Evolutionary conservation across 2,113 vertebrate genomes (phyloP).

Genomic region (Dissostichus mawsoni): DNA sequence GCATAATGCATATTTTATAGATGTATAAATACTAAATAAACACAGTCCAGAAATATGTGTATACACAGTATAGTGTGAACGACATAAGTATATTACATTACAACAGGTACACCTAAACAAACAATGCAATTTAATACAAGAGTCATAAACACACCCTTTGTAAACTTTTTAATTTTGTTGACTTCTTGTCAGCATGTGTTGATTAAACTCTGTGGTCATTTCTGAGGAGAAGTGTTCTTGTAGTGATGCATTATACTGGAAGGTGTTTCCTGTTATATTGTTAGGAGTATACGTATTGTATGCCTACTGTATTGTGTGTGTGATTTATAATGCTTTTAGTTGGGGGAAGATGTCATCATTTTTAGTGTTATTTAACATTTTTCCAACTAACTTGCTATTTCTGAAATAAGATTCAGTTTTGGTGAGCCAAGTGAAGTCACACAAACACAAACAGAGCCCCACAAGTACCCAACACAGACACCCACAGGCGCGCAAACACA

Average conservation of each 20-base stretch:
- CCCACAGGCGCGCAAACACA: neutral
- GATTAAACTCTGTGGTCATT: constrained; percentile 7
- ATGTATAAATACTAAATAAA: neutral
- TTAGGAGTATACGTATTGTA: neutral
- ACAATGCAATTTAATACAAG: neutral
- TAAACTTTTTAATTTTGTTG: constrained; percentile 25
- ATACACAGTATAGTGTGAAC: no score
- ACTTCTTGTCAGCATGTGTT: constrained; percentile 33
- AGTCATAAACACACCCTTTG: constrained; percentile 8
- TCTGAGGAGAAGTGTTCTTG: constrained; percentile 1
- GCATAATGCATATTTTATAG: neutral
- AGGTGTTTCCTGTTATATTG: constrained; percentile 8
- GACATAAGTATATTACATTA: neutral
- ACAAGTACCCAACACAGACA: neutral
- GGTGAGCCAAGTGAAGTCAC: constrained; percentile 24
- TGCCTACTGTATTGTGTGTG: constrained; percentile 4
- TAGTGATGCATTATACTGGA: neutral
- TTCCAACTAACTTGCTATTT: neutral
- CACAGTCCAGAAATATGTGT: neutral
- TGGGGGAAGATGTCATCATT: neutral
- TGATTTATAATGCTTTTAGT: neutral
- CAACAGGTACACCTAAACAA: constrained; percentile 13
- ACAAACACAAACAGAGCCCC: neutral
- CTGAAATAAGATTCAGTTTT: neutral
- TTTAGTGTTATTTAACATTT: neutral